Base-by-base conservation (phyloP, 2,797 vertebrate species). In the Denticeps clupeoides region DNA sequence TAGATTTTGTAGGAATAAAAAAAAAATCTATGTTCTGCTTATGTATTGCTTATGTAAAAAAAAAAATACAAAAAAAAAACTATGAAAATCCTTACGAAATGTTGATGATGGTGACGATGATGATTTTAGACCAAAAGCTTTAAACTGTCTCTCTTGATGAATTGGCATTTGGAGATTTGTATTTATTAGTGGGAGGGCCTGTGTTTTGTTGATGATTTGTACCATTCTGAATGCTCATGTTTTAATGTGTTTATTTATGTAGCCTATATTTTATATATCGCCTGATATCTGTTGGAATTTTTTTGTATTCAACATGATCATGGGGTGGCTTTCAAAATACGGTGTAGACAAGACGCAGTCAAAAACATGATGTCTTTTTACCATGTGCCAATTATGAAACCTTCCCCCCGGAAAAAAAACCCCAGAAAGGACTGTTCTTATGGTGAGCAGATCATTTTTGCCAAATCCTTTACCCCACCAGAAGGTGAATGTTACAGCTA, bases 71-170 rank as follows among this genome's bases (percentile, higher is more conserved):
- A 51, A 58, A 48, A 64, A 74, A 73, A 82, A 77, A 64, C 65
- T 67, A 69, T 63, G 70, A 69, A 67, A 58, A 68, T 64, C 64
- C 58, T 64, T 54, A 68, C 63, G 25, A 64, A 66, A 45, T 60
- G 69, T 41, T 59, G 50, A 45, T 53, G 47, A 51, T 59, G 41
- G 61, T 47, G 45, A 47, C 19, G 29, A 47, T 32, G 63, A 73
- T 59, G 77, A 85, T 82, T 84, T 80, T 81, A 84, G 77, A 90
- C 83, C 85, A 87, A 89, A 89, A 87, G 81, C 80, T 80, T 83
- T 79, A 78, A 73, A 63, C 55, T 80, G 65, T 78, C 72, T 83
- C 75, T 82, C 67, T 65, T 40, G 58, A 35, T n/a, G 67, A 61
- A 67, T 74, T 72, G 75, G 72, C 73, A 74, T 74, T 73, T 69